phyloP scores from a whole-genome alignment of 2,797 vertebrate genomes.

The Falco rusticolus region DNA sequence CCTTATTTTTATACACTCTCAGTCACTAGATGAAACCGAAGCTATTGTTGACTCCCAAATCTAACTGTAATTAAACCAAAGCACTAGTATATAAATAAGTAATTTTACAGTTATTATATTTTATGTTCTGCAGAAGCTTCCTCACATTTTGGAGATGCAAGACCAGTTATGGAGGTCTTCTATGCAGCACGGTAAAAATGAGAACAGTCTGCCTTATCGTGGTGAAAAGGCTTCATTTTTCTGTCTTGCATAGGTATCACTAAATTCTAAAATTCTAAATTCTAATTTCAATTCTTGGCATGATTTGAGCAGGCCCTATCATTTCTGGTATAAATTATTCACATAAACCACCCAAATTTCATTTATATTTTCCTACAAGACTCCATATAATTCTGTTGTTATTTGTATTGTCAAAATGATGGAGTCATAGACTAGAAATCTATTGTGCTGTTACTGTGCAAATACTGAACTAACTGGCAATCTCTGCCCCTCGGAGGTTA shows the following conservation, averaged over 20 bases:
- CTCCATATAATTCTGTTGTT: not conserved
- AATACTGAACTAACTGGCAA: slow-evolving; percentile 13
- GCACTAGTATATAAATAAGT: not conserved
- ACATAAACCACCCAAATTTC: not conserved
- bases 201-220: not conserved
- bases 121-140: not conserved
- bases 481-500: slow-evolving; percentile 13
- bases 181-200: not conserved
- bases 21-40: not conserved
- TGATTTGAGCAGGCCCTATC: not conserved
- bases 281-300: not conserved
- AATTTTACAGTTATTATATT: not conserved
- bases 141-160: not conserved
- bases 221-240: not conserved
- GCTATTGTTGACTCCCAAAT: not conserved
- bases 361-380: not conserved
- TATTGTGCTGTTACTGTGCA: not conserved
- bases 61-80: not conserved
- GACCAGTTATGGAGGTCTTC: not conserved
- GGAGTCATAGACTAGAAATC: not conserved
- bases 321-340: not conserved
- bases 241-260: not conserved
- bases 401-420: not conserved
- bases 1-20: not conserved
- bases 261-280: not conserved